phyloP scores from a whole-genome alignment of 2,888 invertebrate genomes.

The Cryptophagus acutangulus region DNA sequence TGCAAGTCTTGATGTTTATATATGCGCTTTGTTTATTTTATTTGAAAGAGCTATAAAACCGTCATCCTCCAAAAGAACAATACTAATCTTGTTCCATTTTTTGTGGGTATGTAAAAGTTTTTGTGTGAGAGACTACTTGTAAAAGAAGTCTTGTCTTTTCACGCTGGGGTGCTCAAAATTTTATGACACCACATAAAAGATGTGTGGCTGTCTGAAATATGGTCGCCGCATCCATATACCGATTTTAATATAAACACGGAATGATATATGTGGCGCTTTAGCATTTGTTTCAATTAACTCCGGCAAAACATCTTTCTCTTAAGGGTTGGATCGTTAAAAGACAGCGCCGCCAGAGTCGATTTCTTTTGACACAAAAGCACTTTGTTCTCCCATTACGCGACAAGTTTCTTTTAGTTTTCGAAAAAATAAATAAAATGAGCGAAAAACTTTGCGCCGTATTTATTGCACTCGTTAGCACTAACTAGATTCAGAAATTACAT shows the following conservation, averaged over 20 bases:
- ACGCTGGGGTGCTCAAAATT: conserved; percentile 6
- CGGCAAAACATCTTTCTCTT: background rate
- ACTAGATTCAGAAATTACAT: no score
- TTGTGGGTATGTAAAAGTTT: background rate
- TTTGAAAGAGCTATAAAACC: no score
- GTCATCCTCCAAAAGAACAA: no score
- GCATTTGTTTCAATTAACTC: conserved; percentile 5
- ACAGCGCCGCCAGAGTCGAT: conserved; percentile 11
- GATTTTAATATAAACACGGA: no score
- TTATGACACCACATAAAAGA: conserved; percentile 11
- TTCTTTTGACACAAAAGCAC: conserved; percentile 18
- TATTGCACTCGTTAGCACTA: no score
- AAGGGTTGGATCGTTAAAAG: conserved; percentile 9
- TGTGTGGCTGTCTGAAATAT: conserved; percentile 13
- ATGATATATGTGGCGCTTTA: background rate
- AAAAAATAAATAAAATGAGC: no score
- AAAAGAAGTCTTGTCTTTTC: background rate
- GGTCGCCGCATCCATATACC: no score
- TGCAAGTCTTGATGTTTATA: no score
- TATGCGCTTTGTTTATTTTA: no score
- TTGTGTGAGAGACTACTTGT: background rate
- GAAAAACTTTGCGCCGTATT: no score
- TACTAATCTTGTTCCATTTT: no score
- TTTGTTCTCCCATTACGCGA: conserved; percentile 17
- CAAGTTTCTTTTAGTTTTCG: no score